Base-by-base conservation (phyloP, 2,888 invertebrate genomes). In the Incurvaria masculella region DNA sequence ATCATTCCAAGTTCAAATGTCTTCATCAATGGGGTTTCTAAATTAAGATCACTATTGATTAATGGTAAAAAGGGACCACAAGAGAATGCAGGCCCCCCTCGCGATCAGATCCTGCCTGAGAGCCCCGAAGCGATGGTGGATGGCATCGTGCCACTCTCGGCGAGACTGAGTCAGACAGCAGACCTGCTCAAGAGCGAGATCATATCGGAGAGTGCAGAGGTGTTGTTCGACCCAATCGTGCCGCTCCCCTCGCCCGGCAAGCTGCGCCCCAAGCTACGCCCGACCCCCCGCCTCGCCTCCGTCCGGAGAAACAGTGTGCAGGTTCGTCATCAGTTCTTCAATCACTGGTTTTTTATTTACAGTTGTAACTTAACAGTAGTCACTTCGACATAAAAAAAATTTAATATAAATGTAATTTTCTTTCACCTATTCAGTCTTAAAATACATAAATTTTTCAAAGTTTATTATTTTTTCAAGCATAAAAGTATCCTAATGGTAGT, bases 211-310 rank as follows among this genome's bases (percentile, higher is more conserved):
- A 68, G 71, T 63, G 74, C 71, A 20, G 70, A 74, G 60, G 73
- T 71, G 1, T 57, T 72, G 6, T 79, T 79, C 61, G 79, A 79
- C 49, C 79, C 79, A 0, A 79, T 79, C 44, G 67, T 79, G 6
- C 79, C 78, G 2, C 62, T 81, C 43, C 84, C 81, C 4, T 79
- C 81, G 1, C 82, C 83, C 0, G 76, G 73, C 51, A 89, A 88
- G 68, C 84, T 83, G 44, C 74, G 89, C 2, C 79, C 83, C 1
- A 82, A 88, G 52, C 82, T 89, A 27, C 81, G 85, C 38, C 87
- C 89, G 3, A 81, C 82, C 4, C 89, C 89, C 1, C 76, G 85
- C 56, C 72, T 89, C 46, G 69, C 66, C 6, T 83, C 85, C 18
- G 71, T 80, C 49, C 78, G 88, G 49, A 80, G 87, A 55, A 88